These are phyloP conservation scores for Emydura subglobosa DNA, from an alignment of 2,113 vertebrate species.

Conservation along the genomic window DNA sequence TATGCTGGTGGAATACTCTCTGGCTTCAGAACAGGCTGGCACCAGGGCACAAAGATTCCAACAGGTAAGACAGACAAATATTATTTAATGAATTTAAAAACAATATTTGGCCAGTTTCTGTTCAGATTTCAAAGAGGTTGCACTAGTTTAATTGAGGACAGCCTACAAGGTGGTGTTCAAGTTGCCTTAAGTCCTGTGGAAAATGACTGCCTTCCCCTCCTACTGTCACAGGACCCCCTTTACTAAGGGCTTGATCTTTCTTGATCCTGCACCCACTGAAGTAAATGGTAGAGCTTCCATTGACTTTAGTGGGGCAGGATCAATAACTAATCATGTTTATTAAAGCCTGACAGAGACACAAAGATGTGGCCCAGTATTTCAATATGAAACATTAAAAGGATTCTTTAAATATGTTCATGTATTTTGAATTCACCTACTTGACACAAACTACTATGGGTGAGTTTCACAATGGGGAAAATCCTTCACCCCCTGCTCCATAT, in stretches of 20 bases:
- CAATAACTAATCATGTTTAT: neutral
- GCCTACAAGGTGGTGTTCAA: too few species aligned
- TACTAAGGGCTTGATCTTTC: neutral
- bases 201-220: neutral
- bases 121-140: neutral
- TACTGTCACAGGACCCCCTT: neutral
- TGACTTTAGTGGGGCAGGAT: neutral
- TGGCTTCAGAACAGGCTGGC: neutral
- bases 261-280: neutral
- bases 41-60: neutral
- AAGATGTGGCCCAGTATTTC: neutral
- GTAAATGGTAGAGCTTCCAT: neutral
- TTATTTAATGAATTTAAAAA: neutral
- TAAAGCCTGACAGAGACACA: neutral
- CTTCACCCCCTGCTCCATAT: neutral
- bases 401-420: neutral
- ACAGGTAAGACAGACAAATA: neutral
- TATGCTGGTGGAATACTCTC: neutral
- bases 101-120: neutral
- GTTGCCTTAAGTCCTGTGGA: neutral
- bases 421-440: neutral
- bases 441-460: neutral
- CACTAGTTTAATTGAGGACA: neutral
- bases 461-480: neutral
- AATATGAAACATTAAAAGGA: neutral